A percentile compares a stretch with the other conserved stretches of the same genome.
Conservation (phyloP, 2,888 invertebrate species). For the Pegoplata infirma region DNA sequence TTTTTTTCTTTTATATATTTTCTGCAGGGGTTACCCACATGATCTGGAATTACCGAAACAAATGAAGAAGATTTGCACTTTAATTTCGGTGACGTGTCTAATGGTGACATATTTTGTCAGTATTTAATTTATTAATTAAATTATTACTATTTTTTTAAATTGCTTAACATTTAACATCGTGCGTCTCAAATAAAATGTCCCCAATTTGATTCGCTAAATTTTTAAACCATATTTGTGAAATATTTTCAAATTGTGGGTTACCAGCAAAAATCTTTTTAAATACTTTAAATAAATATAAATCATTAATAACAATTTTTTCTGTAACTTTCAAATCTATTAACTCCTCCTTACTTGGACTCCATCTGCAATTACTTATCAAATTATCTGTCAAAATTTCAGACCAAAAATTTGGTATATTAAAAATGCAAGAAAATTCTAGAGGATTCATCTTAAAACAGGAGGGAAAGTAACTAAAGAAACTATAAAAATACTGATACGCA, state of each 20-base stretch:
- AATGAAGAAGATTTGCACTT: too few relatives aligned
- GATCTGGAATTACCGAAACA: too few relatives aligned
- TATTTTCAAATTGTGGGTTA: not conserved
- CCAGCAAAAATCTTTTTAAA: not conserved
- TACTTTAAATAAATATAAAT: not conserved
- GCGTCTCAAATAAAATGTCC: too few relatives aligned
- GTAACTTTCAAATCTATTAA: not conserved
- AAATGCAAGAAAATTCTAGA: not conserved
- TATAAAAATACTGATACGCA: not conserved
- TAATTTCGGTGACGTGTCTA: too few relatives aligned
- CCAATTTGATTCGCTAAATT: not conserved
- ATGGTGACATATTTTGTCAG: too few relatives aligned
- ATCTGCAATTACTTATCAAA: not conserved
- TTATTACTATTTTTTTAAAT: too few relatives aligned
- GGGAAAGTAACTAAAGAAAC: not conserved
- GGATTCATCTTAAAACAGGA: not conserved
- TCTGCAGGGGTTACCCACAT: too few relatives aligned
- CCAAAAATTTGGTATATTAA: not conserved
- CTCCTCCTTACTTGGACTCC: not conserved
- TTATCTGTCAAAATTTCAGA: not conserved
- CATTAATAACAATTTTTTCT: not conserved
- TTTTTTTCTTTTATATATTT: too few relatives aligned
- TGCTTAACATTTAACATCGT: too few relatives aligned
- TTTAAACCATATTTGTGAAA: not conserved
- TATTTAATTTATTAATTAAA: too few relatives aligned